Conservation (phyloP, 2,797 vertebrate species). For the Pipistrellus kuhlii region DNA sequence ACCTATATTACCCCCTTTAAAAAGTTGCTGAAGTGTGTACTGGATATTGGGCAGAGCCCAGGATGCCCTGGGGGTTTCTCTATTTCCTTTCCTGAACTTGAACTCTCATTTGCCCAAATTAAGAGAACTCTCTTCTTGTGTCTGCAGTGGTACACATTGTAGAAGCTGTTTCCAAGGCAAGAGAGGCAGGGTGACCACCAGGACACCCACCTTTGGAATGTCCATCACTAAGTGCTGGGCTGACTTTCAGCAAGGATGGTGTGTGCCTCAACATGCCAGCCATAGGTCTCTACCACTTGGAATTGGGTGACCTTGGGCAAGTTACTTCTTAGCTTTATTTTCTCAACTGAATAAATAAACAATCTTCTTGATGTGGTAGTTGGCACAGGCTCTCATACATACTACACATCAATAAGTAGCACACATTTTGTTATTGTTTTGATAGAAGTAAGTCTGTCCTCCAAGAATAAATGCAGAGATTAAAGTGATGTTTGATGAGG, state of each 20-base stretch:
- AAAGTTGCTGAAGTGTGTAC: background rate
- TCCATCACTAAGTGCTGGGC: accelerated
- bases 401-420: background rate
- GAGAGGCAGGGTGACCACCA: too few relatives aligned
- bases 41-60: background rate
- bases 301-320: background rate
- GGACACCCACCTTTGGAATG: background rate
- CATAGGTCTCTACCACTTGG: background rate
- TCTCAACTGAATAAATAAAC: background rate
- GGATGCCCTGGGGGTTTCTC: too few relatives aligned
- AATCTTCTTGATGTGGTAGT: background rate
- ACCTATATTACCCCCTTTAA: background rate
- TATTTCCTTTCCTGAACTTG: too few relatives aligned
- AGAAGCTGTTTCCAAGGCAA: background rate
- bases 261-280: background rate
- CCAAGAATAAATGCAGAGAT: background rate
- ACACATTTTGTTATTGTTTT: background rate
- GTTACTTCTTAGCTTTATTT: background rate
- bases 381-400: accelerated
- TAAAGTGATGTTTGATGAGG: background rate
- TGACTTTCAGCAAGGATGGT: background rate
- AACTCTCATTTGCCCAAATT: background rate
- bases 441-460: background rate
- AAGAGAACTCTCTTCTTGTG: too few relatives aligned
- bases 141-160: accelerated